Evolutionary conservation across 2,888 invertebrate genomes (phyloP), one percentile per base, ranked within the genome.

Genomic region (Frankliniella fusca): DNA sequence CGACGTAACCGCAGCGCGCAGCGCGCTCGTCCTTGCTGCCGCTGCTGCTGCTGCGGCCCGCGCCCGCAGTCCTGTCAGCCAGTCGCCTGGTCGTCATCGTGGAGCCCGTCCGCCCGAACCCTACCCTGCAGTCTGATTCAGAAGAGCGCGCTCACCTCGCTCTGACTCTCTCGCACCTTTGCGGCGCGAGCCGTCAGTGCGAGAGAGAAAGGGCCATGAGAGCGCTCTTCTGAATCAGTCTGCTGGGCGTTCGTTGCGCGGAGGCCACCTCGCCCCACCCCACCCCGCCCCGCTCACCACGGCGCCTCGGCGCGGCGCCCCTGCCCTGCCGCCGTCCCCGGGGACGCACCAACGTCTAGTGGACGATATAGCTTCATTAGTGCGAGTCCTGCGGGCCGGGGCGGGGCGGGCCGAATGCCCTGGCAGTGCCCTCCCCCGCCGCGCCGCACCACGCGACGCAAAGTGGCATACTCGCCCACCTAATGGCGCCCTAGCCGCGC

Each of bases 331-430:
- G 38, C 38, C 70, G 70, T 27, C 70, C 70, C 70, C n/a, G 12
- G 70, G 70, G 70, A 76, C 12, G 70, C 70, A 76, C 70, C 70
- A 76, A 76, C 70, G 70, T 76, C 70, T 76, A 76, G 27, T 76
- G 70, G 70, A 76, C 70, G 70, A 76, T 76, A 76, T 76, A 76
- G 70, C 70, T 76, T 76, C 70, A 76, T 76, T 76, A 76, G 70
- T 76, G 70, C 70, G 12, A 27, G 70, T 27, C 70, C 70, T n/a
- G 20, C 70, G 23, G 23, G 54, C 3, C 8, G 15, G 18, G 54
- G 18, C 15, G 54, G 54, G n/a, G n/a, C n/a, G n/a, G n/a, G n/a
- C n/a, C n/a, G n/a, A 9, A 27, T 27, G 61, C 61, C 10, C 27
- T 27, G 27, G 70, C 70, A 27, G 11, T 27, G 70, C 23, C 23